Percentiles rank a stretch among this genome's conserved stretches.
phyloP scores from a whole-genome alignment of 2,113 vertebrate species.

The Caloenas nicobarica region DNA sequence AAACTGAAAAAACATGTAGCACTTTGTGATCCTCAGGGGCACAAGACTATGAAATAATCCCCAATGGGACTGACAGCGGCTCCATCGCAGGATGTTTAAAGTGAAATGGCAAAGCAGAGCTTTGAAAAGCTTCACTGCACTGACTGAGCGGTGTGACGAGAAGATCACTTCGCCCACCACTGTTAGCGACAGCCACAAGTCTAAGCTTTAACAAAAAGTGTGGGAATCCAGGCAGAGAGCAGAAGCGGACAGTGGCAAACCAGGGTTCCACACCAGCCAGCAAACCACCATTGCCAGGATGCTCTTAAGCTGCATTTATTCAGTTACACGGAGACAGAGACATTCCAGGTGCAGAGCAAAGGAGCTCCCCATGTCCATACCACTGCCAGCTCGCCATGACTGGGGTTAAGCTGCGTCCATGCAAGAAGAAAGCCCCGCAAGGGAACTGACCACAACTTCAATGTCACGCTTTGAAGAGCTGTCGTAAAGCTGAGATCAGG shows the following conservation, averaged over 20 bases:
- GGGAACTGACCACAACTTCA: background rate
- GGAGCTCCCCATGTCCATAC: too few relatives aligned
- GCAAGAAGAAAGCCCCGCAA: background rate
- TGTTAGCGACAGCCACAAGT: background rate
- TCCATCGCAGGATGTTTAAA: background rate
- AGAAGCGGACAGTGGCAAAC: background rate
- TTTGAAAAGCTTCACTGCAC: background rate
- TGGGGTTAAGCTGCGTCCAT: background rate
- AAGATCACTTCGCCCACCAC: background rate
- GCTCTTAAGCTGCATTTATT: background rate
- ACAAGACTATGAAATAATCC: background rate
- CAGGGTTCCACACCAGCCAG: background rate
- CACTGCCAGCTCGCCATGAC: background rate
- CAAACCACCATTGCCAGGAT: background rate
- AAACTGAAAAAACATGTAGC: background rate
- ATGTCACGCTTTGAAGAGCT: background rate
- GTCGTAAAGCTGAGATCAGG: background rate
- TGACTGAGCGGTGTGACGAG: background rate
- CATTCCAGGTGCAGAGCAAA: background rate
- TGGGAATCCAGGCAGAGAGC: background rate
- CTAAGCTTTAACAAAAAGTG: background rate
- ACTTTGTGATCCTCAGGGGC: background rate
- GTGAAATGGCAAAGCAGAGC: background rate
- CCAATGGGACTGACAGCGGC: background rate
- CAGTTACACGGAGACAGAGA: background rate